phyloP scores from a whole-genome alignment of 1,140 invertebrate genomes.

The Drosophila biarmipes region DNA sequence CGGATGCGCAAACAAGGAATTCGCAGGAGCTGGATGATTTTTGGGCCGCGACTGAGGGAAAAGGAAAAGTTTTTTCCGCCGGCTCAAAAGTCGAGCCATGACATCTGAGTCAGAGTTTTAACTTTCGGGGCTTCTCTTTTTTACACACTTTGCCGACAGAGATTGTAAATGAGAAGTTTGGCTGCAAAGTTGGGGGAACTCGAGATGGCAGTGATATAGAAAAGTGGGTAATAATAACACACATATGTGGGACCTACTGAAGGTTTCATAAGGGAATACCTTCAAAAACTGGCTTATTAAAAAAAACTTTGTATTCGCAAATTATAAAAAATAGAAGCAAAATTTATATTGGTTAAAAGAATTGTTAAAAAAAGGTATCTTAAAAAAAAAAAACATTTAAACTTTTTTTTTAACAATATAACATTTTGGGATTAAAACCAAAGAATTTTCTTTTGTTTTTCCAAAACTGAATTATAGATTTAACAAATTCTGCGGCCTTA shows the following conservation, averaged over 20 bases:
- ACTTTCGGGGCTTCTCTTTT: slow-evolving; percentile 30
- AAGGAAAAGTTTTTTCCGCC: slow-evolving; percentile 60
- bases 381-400: no score
- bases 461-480: background rate
- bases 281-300: background rate
- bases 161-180: slow-evolving; percentile 42
- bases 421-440: no score
- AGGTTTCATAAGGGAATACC: background rate
- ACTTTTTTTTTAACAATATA: no score
- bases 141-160: slow-evolving; percentile 32
- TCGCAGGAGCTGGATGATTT: slow-evolving; percentile 46
- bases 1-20: slow-evolving; percentile 53
- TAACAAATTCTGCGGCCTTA: background rate
- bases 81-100: slow-evolving; percentile 71
- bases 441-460: background rate
- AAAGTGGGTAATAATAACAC: background rate
- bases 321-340: background rate
- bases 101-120: slow-evolving; percentile 67
- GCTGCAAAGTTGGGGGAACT: background rate
- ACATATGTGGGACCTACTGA: background rate
- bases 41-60: slow-evolving; percentile 45
- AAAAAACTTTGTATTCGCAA: no score
- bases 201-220: background rate
- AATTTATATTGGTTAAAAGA: background rate
- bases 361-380: no score